Percentiles rank a stretch among this genome's conserved stretches.
These are phyloP conservation scores for Athene cunicularia DNA, from an alignment of 2,113 vertebrate genomes.

Conservation along the genomic window DNA sequence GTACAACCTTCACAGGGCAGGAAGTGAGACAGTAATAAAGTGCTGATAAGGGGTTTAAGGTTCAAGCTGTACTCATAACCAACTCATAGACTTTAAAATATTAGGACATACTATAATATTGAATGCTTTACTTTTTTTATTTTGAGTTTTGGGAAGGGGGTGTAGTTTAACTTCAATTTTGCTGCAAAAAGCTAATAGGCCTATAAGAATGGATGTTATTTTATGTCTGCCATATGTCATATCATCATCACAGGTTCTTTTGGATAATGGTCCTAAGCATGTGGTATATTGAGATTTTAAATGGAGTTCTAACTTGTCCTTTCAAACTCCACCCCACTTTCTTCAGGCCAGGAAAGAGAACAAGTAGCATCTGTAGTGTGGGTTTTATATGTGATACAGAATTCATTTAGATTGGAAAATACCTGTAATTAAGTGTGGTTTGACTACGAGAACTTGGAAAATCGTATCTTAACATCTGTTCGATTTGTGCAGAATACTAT, in stretches of 20 bases:
- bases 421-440: conserved; percentile 10
- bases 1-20: not conserved
- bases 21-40: not conserved
- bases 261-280: not conserved
- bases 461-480: not conserved
- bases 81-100: not conserved
- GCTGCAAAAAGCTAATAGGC: not conserved
- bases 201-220: not conserved
- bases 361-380: not conserved
- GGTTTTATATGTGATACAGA: not conserved
- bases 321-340: not conserved
- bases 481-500: not conserved
- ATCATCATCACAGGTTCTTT: not conserved
- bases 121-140: not conserved
- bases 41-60: not conserved
- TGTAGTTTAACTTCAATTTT: not conserved
- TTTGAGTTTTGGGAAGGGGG: not conserved
- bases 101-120: not conserved
- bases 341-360: conserved; percentile 5
- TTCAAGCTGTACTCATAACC: not conserved
- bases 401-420: conserved; percentile 13
- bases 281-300: not conserved
- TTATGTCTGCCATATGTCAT: not conserved
- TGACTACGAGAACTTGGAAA: not conserved
- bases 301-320: not conserved